Evolutionary conservation across 2,797 vertebrate genomes (phyloP).

Genomic region (Hirundo rustica): DNA sequence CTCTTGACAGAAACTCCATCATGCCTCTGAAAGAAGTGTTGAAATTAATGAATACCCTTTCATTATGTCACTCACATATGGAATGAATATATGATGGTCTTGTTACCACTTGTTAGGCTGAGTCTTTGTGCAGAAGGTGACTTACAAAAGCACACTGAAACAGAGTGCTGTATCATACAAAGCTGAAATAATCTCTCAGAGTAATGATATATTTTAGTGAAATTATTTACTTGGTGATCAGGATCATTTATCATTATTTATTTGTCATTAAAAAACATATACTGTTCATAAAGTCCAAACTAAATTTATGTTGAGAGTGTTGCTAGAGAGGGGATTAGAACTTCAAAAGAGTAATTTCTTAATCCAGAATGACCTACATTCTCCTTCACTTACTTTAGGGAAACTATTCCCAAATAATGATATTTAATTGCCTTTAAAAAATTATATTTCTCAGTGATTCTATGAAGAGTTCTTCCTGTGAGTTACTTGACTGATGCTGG

Average conservation of each 20-base stretch:
- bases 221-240: neutral
- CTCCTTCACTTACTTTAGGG: neutral
- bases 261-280: neutral
- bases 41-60: neutral
- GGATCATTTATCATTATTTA: neutral
- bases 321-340: conserved; percentile 6
- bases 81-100: neutral
- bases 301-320: neutral
- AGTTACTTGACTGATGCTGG: neutral
- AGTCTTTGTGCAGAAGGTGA: neutral
- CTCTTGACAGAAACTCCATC: neutral
- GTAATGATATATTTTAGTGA: neutral
- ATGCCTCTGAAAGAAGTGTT: neutral
- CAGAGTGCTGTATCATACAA: neutral
- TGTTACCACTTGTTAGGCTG: neutral
- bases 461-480: neutral
- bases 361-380: conserved; percentile 7
- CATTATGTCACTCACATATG: neutral
- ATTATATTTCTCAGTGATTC: neutral
- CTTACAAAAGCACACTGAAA: neutral
- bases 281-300: neutral
- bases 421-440: neutral
- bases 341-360: neutral
- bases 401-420: neutral
- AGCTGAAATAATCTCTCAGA: neutral